A percentile compares a stretch with the other conserved stretches of the same genome.
These are phyloP conservation scores for Ochropleura leucogaster DNA, from an alignment of 2,888 invertebrate genomes.

Conservation along the genomic window DNA sequence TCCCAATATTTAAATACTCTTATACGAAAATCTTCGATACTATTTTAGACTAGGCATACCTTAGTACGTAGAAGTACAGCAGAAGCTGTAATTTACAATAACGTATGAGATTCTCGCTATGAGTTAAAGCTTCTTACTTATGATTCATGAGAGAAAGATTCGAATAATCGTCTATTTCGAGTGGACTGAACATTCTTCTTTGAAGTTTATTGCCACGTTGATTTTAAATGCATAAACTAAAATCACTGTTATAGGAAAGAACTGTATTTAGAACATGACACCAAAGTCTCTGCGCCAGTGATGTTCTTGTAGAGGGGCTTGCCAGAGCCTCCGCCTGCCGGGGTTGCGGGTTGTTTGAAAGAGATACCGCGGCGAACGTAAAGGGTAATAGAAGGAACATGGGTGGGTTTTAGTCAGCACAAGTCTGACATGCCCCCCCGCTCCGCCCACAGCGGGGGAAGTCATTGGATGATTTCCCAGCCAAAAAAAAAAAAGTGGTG, in stretches of 20 bases:
- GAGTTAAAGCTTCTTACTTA: slow-evolving; percentile 39
- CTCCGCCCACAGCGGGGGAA: too few relatives aligned
- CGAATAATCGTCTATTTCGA: slow-evolving; percentile 40
- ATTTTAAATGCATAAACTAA: background rate
- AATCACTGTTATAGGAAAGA: background rate
- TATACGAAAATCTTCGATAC: background rate
- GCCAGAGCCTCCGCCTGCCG: too few relatives aligned
- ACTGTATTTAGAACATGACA: too few relatives aligned
- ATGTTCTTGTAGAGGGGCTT: background rate
- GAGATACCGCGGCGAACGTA: too few relatives aligned
- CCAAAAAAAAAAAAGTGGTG: too few relatives aligned
- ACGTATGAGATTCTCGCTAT: slow-evolving; percentile 33
- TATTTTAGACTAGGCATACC: background rate
- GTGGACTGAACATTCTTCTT: slow-evolving; percentile 5
- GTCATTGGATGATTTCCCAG: too few relatives aligned
- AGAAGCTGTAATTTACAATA: slow-evolving; percentile 24
- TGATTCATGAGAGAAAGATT: slow-evolving; percentile 38
- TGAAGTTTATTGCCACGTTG: slow-evolving; percentile 24
- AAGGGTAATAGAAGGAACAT: too few relatives aligned
- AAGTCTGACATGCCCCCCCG: too few relatives aligned
- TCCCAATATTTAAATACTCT: background rate
- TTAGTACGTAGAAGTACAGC: background rate
- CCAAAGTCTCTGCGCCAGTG: too few relatives aligned
- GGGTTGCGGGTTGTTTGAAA: too few relatives aligned
- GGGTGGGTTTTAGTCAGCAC: too few relatives aligned